Percentiles rank a stretch among this genome's conserved stretches.
These are phyloP conservation scores for Nasonia longicornis DNA, from an alignment of 1,140 invertebrate genomes.

Conservation along the genomic window DNA sequence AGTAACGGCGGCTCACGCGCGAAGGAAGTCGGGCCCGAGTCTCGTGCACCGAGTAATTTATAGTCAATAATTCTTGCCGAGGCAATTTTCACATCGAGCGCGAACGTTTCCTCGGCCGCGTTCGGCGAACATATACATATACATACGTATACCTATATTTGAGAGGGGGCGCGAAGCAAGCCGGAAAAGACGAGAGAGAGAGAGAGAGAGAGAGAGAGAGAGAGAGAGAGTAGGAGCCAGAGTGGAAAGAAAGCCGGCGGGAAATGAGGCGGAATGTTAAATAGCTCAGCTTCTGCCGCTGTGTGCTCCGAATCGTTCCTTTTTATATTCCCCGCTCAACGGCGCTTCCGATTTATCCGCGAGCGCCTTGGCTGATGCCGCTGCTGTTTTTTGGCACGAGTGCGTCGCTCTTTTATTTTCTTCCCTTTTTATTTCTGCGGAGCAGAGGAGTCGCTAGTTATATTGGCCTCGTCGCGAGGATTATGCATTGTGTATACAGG, in stretches of 20 bases:
- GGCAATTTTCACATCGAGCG: constrained; percentile 63
- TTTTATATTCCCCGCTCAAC: constrained; percentile 24
- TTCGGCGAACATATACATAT: background rate
- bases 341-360: constrained; percentile 39
- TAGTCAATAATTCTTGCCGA: constrained; percentile 63
- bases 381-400: background rate
- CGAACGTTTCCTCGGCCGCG: constrained; percentile 53
- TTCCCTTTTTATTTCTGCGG: background rate
- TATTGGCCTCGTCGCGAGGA: background rate
- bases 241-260: constrained; percentile 47
- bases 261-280: constrained; percentile 62
- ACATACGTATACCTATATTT: background rate
- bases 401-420: background rate
- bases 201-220: background rate
- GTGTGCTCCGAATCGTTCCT: background rate
- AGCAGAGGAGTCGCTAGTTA: background rate
- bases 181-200: constrained; percentile 39
- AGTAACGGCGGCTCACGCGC: constrained; percentile 54
- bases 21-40: constrained; percentile 44
- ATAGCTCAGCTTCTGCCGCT: constrained; percentile 47
- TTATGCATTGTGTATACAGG: background rate
- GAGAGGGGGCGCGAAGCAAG: constrained; percentile 17
- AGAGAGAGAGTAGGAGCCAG: background rate
- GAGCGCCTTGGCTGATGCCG: background rate
- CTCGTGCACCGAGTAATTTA: constrained; percentile 58